Conservation (phyloP, 2,888 invertebrate genomes). For the Acrobasis consociella region DNA sequence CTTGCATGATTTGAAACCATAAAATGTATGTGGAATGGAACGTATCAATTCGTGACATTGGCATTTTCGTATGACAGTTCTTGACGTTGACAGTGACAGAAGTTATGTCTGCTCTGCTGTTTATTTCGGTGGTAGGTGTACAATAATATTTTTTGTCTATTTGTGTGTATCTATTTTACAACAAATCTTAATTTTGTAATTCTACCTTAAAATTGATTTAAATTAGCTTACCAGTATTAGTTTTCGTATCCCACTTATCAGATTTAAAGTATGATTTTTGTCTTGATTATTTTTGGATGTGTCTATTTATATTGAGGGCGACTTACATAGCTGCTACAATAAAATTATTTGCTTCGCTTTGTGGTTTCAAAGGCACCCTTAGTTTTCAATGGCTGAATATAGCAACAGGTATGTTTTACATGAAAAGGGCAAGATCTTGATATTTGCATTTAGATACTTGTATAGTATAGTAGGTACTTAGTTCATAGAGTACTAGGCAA, state of each 20-base stretch:
- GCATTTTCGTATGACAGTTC: not conserved
- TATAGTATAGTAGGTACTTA: no score
- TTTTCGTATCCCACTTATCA: not conserved
- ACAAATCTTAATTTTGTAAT: not conserved
- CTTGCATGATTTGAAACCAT: no score
- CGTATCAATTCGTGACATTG: not conserved
- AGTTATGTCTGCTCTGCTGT: conserved; percentile 1
- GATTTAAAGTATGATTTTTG: not conserved
- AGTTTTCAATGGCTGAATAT: conserved; percentile 30
- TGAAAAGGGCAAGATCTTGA: not conserved
- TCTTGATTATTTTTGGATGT: not conserved
- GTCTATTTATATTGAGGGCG: not conserved
- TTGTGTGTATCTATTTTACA: conserved; percentile 1
- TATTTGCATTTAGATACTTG: not conserved
- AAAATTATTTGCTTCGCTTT: not conserved
- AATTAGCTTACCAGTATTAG: not conserved
- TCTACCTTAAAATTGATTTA: not conserved
- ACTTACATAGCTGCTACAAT: not conserved
- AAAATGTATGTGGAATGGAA: not conserved
- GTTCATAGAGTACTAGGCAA: no score
- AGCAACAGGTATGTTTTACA: conserved; percentile 29
- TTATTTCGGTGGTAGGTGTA: conserved; percentile 1
- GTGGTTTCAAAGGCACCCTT: not conserved
- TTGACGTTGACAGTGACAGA: conserved; percentile 1
- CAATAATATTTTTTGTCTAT: not conserved